Base-by-base conservation (phyloP, 2,797 vertebrate genomes). In the Apodemus agrarius region DNA sequence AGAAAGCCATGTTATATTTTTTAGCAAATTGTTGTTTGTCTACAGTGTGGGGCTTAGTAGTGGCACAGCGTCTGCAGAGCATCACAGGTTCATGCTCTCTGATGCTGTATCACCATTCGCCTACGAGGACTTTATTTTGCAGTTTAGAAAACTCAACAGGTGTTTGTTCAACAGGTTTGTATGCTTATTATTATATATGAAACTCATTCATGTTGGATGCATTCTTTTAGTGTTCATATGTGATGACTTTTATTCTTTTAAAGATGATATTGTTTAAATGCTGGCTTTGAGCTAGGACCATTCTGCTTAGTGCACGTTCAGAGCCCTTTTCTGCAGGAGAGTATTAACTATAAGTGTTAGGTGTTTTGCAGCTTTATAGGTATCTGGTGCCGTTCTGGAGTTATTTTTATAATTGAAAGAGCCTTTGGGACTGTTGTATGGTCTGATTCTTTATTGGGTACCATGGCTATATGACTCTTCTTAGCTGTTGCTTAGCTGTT, bases 101-200 rank as follows among this genome's bases (percentile, higher is more conserved):
- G 74, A 65, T 94, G 31, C 31, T 61, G 3, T 65, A 13, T 54
- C 76, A 26, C 49, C 95, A 26, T 94, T 85, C 61, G 59, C 88
- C 92, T 63, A 26, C 16, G 37, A 84, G 74, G 69, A 94, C 65
- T 97, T 95, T 91, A 59, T 59, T 78, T 93, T 95, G n/a, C 31
- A 34, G 90, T 93, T 96, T 86, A 89, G 89, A 93, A 97, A 96
- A 96, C 93, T 59, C 72, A 34, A 74, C 67, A 87, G 65, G 49
- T 74, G 67, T 72, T 87, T 37, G 26, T 72, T 40, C 46, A 72
- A 87, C 19, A 92, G 74, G 54, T 83, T 72, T 89, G 63, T n/a
- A 16, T 92, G n/a, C 31, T 95, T 91, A 14, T 78, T 85, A 59
- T 49, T 79, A 24, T 83, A 59, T 69, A 81, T 74, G 74, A 82